Base-by-base conservation (phyloP, 2,888 invertebrate genomes). In the Cryptus viduatorius region DNA sequence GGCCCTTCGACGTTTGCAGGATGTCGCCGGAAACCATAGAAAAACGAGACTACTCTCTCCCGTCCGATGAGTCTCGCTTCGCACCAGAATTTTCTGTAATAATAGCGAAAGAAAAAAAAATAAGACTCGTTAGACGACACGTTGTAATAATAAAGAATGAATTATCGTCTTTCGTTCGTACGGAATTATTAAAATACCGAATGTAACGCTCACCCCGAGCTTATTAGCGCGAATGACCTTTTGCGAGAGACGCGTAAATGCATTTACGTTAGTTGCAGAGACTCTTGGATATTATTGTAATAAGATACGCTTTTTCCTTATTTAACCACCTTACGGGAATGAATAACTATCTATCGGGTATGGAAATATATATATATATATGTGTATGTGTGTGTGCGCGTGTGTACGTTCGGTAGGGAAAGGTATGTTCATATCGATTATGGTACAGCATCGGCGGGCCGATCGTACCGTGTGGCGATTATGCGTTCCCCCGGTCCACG, bases 21-120 rank as follows among this genome's bases (percentile, higher is more conserved):
- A 85, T 85, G 84, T 81, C 83, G 83, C 75, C 80, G 83, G 83
- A 85, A 83, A 82, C 85, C 83, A 80, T 86, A 67, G 84, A 83
- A 84, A 86, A 73, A 76, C 79, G 79, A 82, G 75, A 82, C 64
- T 67, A 16, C 12, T 31, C 53, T 53, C 48, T 31, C 24, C n/a
- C 76, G 29, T 3, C 31, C 75, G 79, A 64, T 56, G 71, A 10
- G 24, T 44, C 53, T 59, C 19, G 12, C 56, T 19, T 50, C 19
- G 48, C 48, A 24, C 67, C 64, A 73, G 42, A 77, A 79, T 71
- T 80, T 83, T 81, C 86, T 87, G 86, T 19, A 86, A 86, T 82
- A 84, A 86, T 77, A 56, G 16, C 19, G 16, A 72, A 73, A 76
- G 44, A 69, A 48, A 82, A 78, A 37, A 37, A 37, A 61, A 76